Conservation (phyloP, 2,113 vertebrate species). For the Ariopsis seemanni region DNA sequence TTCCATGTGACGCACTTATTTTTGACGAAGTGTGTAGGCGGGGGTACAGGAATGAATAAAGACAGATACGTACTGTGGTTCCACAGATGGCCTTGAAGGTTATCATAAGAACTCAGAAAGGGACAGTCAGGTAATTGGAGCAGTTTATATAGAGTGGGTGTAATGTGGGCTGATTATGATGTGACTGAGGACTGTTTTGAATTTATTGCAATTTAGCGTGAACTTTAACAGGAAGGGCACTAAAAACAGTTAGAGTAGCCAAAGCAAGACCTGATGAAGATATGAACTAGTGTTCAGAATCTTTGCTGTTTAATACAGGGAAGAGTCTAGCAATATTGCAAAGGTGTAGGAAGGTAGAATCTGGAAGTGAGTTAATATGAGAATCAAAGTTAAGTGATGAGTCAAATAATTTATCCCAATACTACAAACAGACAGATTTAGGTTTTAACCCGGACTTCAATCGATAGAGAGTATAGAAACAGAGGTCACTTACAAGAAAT, state of each 20-base stretch:
- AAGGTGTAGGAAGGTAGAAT: background rate
- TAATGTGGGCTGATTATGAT: background rate
- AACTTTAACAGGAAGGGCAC: background rate
- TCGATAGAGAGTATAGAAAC: background rate
- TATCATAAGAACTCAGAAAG: background rate
- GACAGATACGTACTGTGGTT: background rate
- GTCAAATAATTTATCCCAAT: background rate
- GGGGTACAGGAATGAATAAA: background rate
- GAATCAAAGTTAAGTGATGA: background rate
- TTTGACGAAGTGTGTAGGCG: background rate
- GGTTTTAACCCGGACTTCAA: background rate
- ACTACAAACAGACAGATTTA: background rate
- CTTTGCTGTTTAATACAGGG: background rate
- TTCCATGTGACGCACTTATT: too few species aligned
- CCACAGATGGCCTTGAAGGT: background rate
- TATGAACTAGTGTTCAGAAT: background rate
- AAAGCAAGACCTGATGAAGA: background rate
- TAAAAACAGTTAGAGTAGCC: background rate
- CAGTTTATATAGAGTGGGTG: background rate
- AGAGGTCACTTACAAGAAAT: background rate
- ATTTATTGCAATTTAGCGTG: background rate
- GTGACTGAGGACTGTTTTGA: background rate
- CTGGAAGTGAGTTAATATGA: background rate
- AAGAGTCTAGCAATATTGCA: background rate
- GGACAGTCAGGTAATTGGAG: background rate